Evolutionary conservation across 2,888 invertebrate species (phyloP).

Genomic region (Xestia xanthographa): DNA sequence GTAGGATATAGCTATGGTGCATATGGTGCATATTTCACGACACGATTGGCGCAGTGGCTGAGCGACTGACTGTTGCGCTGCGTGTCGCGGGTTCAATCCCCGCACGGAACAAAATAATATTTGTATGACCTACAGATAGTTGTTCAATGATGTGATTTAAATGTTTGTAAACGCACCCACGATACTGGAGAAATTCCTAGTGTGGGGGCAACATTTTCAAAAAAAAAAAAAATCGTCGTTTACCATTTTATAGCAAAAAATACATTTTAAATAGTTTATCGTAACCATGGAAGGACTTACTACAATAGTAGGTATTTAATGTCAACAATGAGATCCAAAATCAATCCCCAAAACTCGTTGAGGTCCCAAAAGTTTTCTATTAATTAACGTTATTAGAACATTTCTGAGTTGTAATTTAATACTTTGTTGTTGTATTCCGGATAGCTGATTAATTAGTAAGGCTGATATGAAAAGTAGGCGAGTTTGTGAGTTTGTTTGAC

Average conservation of each 20-base stretch:
- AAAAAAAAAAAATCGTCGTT: too few species aligned
- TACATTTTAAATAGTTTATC: not conserved
- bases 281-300: not conserved
- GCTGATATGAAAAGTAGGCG: conserved; percentile 85
- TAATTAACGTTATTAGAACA: conserved; percentile 81
- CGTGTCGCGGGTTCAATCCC: too few species aligned
- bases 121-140: too few species aligned
- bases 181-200: too few species aligned
- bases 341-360: conserved; percentile 44
- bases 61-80: too few species aligned
- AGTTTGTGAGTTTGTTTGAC: conserved; percentile 76
- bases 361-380: conserved; percentile 74
- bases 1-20: not conserved
- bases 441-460: conserved; percentile 87
- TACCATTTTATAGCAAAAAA: not conserved
- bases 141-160: too few species aligned
- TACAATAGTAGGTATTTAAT: not conserved
- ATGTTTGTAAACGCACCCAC: too few species aligned
- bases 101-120: too few species aligned
- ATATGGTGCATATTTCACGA: too few species aligned
- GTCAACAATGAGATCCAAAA: conserved; percentile 42
- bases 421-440: conserved; percentile 85
- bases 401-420: conserved; percentile 81
- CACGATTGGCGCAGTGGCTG: too few species aligned
- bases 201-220: too few species aligned